Evolutionary conservation across 2,888 invertebrate species (phyloP).

Genomic region (Nineta flava): DNA sequence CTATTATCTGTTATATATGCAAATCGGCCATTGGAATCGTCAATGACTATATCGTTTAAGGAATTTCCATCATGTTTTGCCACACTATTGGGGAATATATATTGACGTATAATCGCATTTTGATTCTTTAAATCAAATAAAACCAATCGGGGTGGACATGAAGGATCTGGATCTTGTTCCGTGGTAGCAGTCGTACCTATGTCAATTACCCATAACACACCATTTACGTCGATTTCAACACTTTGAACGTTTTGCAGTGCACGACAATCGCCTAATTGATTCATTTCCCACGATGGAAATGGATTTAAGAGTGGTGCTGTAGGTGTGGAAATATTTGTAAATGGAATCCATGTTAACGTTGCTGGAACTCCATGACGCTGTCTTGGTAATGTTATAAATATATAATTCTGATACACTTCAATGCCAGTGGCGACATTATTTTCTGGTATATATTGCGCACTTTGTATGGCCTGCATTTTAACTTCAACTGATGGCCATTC

Average conservation of each 20-base stretch:
- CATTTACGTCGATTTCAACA: slow-evolving; percentile 53
- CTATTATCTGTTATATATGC: slow-evolving; percentile 61
- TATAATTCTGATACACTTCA: slow-evolving; percentile 46
- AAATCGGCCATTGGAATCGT: slow-evolving; percentile 45
- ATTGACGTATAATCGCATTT: slow-evolving; percentile 32
- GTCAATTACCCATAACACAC: slow-evolving; percentile 53
- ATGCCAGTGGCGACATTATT: slow-evolving; percentile 54
- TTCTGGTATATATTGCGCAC: slow-evolving; percentile 43
- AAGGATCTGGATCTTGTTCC: slow-evolving; percentile 29
- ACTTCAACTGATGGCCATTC: slow-evolving; percentile 44
- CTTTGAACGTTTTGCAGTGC: slow-evolving; percentile 61
- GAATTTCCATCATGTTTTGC: slow-evolving; percentile 40
- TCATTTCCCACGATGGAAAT: slow-evolving; percentile 57
- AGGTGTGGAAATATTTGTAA: slow-evolving; percentile 27
- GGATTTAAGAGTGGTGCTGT: slow-evolving; percentile 45
- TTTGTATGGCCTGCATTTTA: slow-evolving; percentile 35
- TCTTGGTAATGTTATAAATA: slow-evolving; percentile 52
- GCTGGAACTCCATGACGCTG: slow-evolving; percentile 55
- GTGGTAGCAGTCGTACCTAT: slow-evolving; percentile 49
- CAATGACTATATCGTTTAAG: slow-evolving; percentile 57
- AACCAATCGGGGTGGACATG: slow-evolving; percentile 51
- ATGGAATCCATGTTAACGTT: slow-evolving; percentile 43
- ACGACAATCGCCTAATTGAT: slow-evolving; percentile 45
- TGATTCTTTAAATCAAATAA: slow-evolving; percentile 47
- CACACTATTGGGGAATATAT: slow-evolving; percentile 43